A percentile compares a stretch with the other conserved stretches of the same genome.
phyloP scores from a whole-genome alignment of 2,113 vertebrate genomes.

The Galbula dea region DNA sequence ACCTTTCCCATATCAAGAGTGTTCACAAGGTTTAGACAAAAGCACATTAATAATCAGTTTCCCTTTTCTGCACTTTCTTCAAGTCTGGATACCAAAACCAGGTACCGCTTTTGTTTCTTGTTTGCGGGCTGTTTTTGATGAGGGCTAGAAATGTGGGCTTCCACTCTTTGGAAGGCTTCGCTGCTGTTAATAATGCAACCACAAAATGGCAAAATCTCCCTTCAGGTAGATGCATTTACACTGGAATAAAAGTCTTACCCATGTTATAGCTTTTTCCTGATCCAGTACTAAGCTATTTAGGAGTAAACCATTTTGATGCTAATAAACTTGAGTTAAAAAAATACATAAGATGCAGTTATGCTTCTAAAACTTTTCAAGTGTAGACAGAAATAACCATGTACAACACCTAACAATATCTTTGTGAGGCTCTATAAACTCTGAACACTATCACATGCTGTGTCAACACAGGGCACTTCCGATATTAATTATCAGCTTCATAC shows the following conservation, averaged over 20 bases:
- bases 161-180: neutral
- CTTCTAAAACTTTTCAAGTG: neutral
- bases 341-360: neutral
- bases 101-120: neutral
- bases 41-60: neutral
- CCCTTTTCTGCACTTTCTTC: neutral
- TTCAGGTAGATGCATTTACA: neutral
- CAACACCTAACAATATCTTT: neutral
- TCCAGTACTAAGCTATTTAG: neutral
- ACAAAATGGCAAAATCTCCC: neutral
- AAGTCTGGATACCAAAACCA: neutral
- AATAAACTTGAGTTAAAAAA: neutral
- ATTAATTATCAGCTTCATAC: conserved; percentile 22
- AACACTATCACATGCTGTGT: neutral
- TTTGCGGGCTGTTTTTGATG: neutral
- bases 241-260: neutral
- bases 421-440: neutral
- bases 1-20: neutral
- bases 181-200: neutral
- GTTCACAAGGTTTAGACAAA: neutral
- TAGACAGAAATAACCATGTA: neutral
- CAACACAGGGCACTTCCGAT: neutral
- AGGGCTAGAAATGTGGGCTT: neutral
- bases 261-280: neutral
- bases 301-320: neutral